phyloP scores from a whole-genome alignment of 2,113 vertebrate species.

The Gnathonemus echidnorhynchus region DNA sequence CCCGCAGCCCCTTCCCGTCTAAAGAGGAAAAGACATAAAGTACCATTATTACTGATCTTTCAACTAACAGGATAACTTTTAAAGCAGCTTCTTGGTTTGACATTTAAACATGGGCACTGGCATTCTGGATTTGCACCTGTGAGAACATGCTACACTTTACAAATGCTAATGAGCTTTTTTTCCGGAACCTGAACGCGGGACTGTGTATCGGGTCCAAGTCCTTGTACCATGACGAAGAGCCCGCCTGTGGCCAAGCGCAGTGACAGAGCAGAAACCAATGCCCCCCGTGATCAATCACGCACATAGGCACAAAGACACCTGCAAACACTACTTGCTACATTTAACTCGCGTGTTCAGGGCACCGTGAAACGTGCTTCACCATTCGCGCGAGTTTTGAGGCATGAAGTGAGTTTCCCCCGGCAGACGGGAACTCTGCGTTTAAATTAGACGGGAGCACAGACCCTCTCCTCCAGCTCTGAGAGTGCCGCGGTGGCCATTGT shows the following conservation, averaged over 20 bases:
- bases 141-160: neutral
- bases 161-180: neutral
- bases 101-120: neutral
- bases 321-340: conserved; percentile 10
- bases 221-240: neutral
- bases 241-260: neutral
- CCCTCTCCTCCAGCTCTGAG: neutral
- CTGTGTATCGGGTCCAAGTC: neutral
- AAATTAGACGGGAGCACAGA: neutral
- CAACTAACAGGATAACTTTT: neutral
- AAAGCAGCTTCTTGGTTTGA: neutral
- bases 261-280: neutral
- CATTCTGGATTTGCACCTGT: neutral
- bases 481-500: neutral
- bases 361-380: neutral
- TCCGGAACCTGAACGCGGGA: neutral
- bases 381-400: neutral
- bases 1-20: neutral
- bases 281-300: neutral
- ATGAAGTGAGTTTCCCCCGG: neutral
- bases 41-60: neutral
- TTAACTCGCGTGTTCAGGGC: neutral
- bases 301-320: neutral
- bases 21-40: neutral
- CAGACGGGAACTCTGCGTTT: neutral